Base-by-base conservation (phyloP, 1,140 invertebrate species). In the Diabrotica undecimpunctata region DNA sequence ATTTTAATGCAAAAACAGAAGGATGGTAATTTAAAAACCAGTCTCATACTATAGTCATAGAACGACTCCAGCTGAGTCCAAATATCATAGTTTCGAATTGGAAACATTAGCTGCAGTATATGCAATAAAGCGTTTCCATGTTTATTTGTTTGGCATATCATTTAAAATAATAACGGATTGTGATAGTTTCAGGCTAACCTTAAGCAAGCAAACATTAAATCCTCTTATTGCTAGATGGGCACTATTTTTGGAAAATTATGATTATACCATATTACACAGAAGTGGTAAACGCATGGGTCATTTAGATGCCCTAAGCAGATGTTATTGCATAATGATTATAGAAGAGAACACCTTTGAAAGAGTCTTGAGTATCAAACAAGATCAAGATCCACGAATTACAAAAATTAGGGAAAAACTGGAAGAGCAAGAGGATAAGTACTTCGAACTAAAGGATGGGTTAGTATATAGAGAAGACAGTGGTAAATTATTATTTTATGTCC, bases 41-140 rank as follows among this genome's bases (percentile, higher is more conserved):
- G 69, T 82, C 13, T 76, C 70, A 11, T 82, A 78, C 71, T 78
- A 75, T 57, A 78, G 77, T 53, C 64, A 75, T 37, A 67, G 68
- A 36, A 70, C 82, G 6, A 72, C 61, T 13, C 58, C 66, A 7
- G 38, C 64, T 6, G 82, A 84, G 70, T 67, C 50, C 13, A 78
- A 77, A 57, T 81, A 77, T 66, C 66, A 70, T 10, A 78, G 76
- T 62, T 79, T 74, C 52, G 79, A 83, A 68, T 66, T 78, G 52
- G 81, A 83, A 76, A 70, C 68, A 57, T 66, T 83, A 6, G 78
- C 80, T 6, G 73, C 83, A 13, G 66, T 82, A 7, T 75, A 76
- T 67, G 76, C 78, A 0, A 70, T 83, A 11, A 69, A 79, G 56
- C 73, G 55, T 36, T 36, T 57, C 8, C 14, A n/a, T 7, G 14